Percentiles rank a stretch among this genome's conserved stretches.
These are phyloP conservation scores for Nomia melanderi DNA, from an alignment of 1,140 invertebrate genomes.

Conservation along the genomic window DNA sequence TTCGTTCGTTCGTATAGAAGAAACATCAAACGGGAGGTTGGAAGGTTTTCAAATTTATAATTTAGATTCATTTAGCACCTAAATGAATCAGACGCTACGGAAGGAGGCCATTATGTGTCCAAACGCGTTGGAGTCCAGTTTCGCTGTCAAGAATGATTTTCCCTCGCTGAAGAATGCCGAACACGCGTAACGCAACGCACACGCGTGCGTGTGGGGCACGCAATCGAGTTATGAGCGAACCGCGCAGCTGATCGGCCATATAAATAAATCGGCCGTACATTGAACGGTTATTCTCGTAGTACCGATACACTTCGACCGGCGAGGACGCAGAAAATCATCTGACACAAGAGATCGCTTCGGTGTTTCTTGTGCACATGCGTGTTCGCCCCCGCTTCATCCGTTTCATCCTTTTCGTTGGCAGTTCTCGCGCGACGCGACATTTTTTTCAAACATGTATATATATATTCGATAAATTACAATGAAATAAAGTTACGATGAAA, in stretches of 20 bases:
- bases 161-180: not conserved
- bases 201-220: not conserved
- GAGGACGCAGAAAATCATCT: conserved; percentile 27
- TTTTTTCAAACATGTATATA: no score
- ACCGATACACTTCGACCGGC: conserved; percentile 36
- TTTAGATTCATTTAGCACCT: no score
- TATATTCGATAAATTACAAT: no score
- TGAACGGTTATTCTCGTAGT: conserved; percentile 51
- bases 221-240: conserved; percentile 56
- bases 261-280: conserved; percentile 55
- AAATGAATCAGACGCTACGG: no score
- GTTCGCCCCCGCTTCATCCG: conserved; percentile 1
- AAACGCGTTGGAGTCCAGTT: no score
- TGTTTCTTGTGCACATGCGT: not conserved
- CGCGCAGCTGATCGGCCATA: conserved; percentile 55
- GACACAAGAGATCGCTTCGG: conserved; percentile 25
- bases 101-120: no score
- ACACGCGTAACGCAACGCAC: not conserved
- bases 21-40: no score
- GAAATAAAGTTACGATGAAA: no score
- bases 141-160: not conserved
- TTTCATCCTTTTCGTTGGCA: not conserved
- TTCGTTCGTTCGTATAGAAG: no score
- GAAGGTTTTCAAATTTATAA: no score
- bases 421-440: no score